A percentile compares a stretch with the other conserved stretches of the same genome.
Conservation (phyloP, 2,113 vertebrate species). For the Otolemur garnettii region DNA sequence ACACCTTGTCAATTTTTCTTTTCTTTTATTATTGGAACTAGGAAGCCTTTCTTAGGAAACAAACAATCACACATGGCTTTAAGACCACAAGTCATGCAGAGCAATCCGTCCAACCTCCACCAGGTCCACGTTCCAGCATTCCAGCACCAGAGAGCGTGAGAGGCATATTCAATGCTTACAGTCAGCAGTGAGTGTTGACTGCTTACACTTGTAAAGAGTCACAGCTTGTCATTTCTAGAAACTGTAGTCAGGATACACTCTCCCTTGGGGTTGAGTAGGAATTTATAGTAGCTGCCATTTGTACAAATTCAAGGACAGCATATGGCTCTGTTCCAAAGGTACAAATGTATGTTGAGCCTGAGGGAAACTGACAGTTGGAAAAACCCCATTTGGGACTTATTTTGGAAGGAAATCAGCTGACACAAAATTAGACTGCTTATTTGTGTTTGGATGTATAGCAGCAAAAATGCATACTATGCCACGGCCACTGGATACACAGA, state of each 20-base stretch:
- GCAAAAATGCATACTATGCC: conserved; percentile 94
- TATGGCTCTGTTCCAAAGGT: conserved; percentile 96
- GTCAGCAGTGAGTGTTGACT: background rate
- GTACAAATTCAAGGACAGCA: conserved; percentile 94
- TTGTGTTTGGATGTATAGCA: conserved; percentile 94
- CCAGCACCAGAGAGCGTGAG: no score
- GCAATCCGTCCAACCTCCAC: background rate
- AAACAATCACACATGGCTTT: background rate
- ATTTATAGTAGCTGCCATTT: conserved; percentile 96
- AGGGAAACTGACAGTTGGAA: conserved; percentile 96
- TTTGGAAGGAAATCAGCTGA: conserved; percentile 94
- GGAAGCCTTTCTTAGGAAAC: conserved; percentile 35
- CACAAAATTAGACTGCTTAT: conserved; percentile 94
- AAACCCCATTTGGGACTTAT: conserved; percentile 96
- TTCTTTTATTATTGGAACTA: background rate
- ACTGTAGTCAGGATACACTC: conserved; percentile 93
- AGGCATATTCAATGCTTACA: background rate
- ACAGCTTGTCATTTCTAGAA: conserved; percentile 96
- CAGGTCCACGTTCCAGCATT: no score
- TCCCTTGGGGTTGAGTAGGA: conserved; percentile 95
- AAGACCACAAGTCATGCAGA: background rate
- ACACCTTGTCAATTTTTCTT: background rate
- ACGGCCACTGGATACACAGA: conserved; percentile 94
- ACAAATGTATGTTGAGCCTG: conserved; percentile 94
- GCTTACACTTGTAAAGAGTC: conserved; percentile 73